A percentile compares a stretch with the other conserved stretches of the same genome.
Evolutionary conservation across 2,888 invertebrate species (phyloP).

Genomic region (Acanthosoma haemorrhoidale): DNA sequence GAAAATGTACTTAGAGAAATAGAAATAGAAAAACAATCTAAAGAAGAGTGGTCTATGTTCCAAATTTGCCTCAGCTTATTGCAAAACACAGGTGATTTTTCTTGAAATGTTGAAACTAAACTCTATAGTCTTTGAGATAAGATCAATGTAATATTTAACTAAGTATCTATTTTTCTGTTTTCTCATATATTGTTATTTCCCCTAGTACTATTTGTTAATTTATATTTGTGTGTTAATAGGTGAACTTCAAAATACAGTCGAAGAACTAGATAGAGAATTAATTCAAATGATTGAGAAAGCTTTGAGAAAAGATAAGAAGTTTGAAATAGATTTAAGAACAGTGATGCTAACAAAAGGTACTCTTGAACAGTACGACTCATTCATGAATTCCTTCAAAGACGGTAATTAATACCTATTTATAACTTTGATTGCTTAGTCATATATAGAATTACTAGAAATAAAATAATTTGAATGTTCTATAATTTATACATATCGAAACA

Average conservation of each 20-base stretch:
- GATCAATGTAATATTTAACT: no score
- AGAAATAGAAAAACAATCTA: conserved; percentile 52
- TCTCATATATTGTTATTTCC: background rate
- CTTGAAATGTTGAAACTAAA: no score
- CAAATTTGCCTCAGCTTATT: conserved; percentile 62
- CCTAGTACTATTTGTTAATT: background rate
- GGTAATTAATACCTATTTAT: no score
- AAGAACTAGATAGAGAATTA: conserved; percentile 61
- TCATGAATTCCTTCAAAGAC: conserved; percentile 30
- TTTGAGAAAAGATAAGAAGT: conserved; percentile 26
- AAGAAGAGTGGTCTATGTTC: conserved; percentile 63
- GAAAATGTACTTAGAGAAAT: conserved; percentile 60
- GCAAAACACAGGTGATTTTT: conserved; percentile 52
- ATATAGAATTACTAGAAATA: no score
- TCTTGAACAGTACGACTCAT: conserved; percentile 16
- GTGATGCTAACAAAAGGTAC: conserved; percentile 19
- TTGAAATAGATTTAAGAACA: conserved; percentile 23
- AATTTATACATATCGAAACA: no score
- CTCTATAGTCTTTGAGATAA: no score
- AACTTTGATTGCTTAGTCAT: no score
- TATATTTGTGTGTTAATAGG: conserved; percentile 46
- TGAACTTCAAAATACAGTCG: conserved; percentile 60
- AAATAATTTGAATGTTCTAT: no score
- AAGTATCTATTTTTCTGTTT: no score
- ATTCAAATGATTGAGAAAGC: conserved; percentile 54